These are phyloP conservation scores for Lydus trimaculatus DNA, from an alignment of 2,888 invertebrate species.

Conservation along the genomic window DNA sequence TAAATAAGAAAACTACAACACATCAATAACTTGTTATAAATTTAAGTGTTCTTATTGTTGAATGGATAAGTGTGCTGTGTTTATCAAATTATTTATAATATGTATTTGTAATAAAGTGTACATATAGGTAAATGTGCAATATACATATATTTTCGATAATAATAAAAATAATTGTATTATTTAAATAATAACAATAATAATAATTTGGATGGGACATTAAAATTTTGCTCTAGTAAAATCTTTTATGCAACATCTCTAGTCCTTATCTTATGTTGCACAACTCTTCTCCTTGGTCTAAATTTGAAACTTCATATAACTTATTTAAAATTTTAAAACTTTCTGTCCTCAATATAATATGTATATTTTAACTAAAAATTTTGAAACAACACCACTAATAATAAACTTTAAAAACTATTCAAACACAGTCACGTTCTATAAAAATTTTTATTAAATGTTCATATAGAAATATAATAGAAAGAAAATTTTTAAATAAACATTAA, in stretches of 20 bases:
- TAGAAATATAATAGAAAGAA: background rate
- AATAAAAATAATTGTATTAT: background rate
- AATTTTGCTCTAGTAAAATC: slow-evolving; percentile 14
- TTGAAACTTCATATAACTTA: slow-evolving; percentile 16
- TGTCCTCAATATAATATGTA: slow-evolving; percentile 8
- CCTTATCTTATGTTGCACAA: slow-evolving; percentile 18
- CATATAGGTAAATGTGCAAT: slow-evolving; percentile 20
- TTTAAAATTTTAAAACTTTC: slow-evolving; percentile 13
- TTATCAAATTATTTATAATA: background rate
- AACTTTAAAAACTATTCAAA: slow-evolving; percentile 8
- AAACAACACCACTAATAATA: slow-evolving; percentile 13
- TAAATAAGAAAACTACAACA: too few relatives aligned
- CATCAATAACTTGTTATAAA: slow-evolving; percentile 27
- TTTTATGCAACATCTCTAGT: slow-evolving; percentile 17
- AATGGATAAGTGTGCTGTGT: slow-evolving; percentile 24
- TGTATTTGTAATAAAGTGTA: slow-evolving; percentile 20
- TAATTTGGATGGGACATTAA: slow-evolving; percentile 3
- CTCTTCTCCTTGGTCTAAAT: slow-evolving; percentile 22
- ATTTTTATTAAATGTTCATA: background rate
- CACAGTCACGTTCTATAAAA: slow-evolving; percentile 3
- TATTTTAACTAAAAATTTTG: slow-evolving; percentile 12
- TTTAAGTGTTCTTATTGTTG: slow-evolving; percentile 30
- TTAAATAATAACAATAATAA: background rate
- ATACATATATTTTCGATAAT: slow-evolving; percentile 23
- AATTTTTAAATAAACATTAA: too few relatives aligned